Conservation (phyloP, 2,797 vertebrate species). For the Hemitrygon akajei region DNA sequence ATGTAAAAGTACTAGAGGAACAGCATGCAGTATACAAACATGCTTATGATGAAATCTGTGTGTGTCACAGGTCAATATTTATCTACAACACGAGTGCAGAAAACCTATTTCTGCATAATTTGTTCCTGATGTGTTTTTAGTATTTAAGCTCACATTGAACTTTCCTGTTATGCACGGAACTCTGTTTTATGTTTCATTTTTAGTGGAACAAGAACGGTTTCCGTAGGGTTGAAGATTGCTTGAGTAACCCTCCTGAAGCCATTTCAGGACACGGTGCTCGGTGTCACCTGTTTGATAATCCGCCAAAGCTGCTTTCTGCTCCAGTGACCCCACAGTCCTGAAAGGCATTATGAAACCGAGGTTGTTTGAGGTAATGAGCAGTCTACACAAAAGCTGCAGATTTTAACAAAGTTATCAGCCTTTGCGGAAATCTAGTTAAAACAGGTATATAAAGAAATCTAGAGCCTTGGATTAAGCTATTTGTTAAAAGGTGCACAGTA, state of each 20-base stretch:
- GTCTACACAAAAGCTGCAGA: background rate
- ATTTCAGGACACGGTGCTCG: slow-evolving; percentile 55
- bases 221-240: background rate
- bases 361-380: slow-evolving; percentile 21
- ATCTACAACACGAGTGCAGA: background rate
- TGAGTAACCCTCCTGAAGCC: slow-evolving; percentile 51
- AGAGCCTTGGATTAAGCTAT: background rate
- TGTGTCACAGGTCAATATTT: slow-evolving; percentile 27
- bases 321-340: slow-evolving; percentile 52
- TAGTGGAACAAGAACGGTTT: background rate
- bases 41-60: slow-evolving; percentile 34
- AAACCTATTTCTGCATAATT: background rate
- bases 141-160: background rate
- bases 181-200: background rate
- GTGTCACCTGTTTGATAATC: slow-evolving; percentile 62
- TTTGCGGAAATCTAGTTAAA: background rate
- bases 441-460: background rate
- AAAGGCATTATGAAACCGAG: slow-evolving; percentile 34
- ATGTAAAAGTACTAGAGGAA: slow-evolving; percentile 29
- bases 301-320: slow-evolving; percentile 49
- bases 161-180: background rate
- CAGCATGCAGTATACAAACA: slow-evolving; percentile 30
- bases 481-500: background rate
- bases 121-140: background rate
- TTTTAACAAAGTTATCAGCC: slow-evolving; percentile 10